Conservation (phyloP, 2,113 vertebrate genomes). For the Microtus oregoni region DNA sequence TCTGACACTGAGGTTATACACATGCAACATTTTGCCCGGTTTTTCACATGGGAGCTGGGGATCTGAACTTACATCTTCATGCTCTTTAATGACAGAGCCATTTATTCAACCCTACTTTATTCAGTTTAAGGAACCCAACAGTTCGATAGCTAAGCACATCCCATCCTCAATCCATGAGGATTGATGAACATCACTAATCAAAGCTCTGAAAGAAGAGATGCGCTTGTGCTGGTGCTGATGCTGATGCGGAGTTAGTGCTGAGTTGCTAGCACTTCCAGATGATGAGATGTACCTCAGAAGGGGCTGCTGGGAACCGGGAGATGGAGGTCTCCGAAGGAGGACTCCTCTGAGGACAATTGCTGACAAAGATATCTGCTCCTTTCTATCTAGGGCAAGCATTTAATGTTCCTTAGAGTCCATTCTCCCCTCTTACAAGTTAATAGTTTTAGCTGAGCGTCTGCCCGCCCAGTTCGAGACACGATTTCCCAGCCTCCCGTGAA, state of each 20-base stretch:
- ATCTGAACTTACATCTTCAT: not conserved
- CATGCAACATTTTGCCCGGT: too few relatives aligned
- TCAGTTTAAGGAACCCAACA: not conserved
- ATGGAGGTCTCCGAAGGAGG: conserved; percentile 7
- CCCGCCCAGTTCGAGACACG: not conserved
- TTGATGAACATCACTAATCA: not conserved
- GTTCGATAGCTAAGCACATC: not conserved
- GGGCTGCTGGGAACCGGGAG: not conserved
- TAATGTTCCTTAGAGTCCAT: not conserved
- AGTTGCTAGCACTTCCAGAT: not conserved
- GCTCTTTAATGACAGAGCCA: not conserved
- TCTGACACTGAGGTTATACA: not conserved
- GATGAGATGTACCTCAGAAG: not conserved
- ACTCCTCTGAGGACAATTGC: not conserved
- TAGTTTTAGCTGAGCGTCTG: not conserved
- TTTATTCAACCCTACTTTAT: not conserved
- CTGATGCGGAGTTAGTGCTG: not conserved
- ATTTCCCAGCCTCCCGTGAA: not conserved
- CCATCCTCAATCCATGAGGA: not conserved
- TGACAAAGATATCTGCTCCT: not conserved
- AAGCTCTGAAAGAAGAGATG: not conserved
- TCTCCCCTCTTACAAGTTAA: not conserved
- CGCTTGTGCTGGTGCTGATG: not conserved
- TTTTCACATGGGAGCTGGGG: not conserved
- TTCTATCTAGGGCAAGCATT: not conserved